These are phyloP conservation scores for Drosophila aff. DNA, from an alignment of 1,140 invertebrate species.

Conservation along the genomic window DNA sequence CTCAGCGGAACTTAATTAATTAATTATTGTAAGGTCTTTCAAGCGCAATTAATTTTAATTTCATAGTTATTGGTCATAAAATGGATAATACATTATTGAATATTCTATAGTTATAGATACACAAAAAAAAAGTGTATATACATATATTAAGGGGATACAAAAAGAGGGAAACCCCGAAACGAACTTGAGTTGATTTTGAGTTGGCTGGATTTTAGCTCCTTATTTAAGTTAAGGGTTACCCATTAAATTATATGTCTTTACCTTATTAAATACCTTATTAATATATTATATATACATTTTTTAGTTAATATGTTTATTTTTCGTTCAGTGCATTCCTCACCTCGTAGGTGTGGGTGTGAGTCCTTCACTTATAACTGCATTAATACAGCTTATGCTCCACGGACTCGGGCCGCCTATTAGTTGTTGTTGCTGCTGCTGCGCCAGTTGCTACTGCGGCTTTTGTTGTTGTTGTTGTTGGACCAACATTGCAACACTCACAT, in stretches of 20 bases:
- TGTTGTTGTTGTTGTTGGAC: constrained; percentile 67
- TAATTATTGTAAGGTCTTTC: neutral
- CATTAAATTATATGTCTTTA: neutral
- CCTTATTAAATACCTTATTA: no score
- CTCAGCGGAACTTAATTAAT: neutral
- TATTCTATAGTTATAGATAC: neutral
- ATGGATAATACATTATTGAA: neutral
- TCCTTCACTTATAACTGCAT: constrained; percentile 68
- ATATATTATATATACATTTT: neutral
- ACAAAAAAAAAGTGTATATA: neutral
- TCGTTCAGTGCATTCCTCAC: neutral
- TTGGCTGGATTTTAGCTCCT: neutral
- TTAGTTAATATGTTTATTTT: neutral
- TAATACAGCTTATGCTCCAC: constrained; percentile 74
- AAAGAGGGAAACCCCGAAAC: neutral
- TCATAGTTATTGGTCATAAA: no score
- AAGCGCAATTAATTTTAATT: neutral
- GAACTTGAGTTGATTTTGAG: neutral
- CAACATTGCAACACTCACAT: constrained; percentile 57
- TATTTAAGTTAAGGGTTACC: neutral
- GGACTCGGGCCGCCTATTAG: constrained; percentile 51
- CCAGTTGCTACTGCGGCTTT: neutral
- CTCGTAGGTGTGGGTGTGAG: constrained; percentile 29
- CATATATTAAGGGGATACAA: neutral
- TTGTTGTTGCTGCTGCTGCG: constrained; percentile 30